These are phyloP conservation scores for Thyatira batis DNA, from an alignment of 2,888 invertebrate species.

Conservation along the genomic window DNA sequence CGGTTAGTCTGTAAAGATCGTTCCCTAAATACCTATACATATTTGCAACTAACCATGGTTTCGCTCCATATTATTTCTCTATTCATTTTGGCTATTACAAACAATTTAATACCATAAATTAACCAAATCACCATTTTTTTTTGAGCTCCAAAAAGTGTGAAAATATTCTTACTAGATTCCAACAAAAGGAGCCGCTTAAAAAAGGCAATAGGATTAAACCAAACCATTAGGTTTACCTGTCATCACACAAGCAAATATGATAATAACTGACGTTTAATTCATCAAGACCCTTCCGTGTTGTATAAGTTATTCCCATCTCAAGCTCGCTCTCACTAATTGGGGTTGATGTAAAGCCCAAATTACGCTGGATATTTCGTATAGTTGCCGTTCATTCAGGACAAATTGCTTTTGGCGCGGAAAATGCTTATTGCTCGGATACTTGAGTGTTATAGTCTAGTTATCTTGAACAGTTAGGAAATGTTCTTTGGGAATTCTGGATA, in stretches of 20 bases:
- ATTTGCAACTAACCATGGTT: no score
- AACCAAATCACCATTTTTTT: no score
- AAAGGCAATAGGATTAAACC: no score
- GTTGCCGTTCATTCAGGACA: neutral
- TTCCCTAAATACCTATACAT: no score
- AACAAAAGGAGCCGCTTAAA: no score
- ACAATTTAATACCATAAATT: no score
- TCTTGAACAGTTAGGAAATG: neutral
- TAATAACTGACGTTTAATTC: neutral
- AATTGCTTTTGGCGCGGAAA: neutral
- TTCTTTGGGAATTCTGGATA: neutral
- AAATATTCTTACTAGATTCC: no score
- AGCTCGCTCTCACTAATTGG: neutral
- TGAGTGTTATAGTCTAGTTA: neutral
- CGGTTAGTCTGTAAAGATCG: no score
- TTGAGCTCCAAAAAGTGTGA: no score
- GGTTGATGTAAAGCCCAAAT: conserved; percentile 1
- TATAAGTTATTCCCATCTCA: neutral
- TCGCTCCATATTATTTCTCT: no score
- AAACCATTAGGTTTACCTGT: neutral
- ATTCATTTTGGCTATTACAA: no score
- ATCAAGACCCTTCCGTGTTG: conserved; percentile 2
- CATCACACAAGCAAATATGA: neutral
- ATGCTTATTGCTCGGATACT: neutral
- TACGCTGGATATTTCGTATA: neutral